phyloP scores from a whole-genome alignment of 2,797 vertebrate genomes.

The Mus spretus region DNA sequence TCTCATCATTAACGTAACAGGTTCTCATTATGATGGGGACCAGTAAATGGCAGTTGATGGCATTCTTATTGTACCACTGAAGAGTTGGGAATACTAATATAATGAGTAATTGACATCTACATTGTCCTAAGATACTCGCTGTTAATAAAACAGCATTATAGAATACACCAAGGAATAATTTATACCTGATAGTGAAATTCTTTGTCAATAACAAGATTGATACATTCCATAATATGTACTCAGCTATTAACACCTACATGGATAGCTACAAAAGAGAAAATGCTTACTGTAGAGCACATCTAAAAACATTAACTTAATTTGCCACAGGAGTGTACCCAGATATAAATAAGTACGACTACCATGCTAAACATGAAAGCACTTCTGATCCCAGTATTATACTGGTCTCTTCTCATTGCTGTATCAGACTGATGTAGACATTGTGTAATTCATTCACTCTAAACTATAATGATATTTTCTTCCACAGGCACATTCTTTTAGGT shows the following conservation, averaged over 20 bases:
- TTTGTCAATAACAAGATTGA: constrained; percentile 13
- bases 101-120: constrained; percentile 81
- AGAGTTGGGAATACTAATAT: constrained; percentile 76
- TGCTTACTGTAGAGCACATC: not conserved
- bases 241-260: constrained; percentile 2
- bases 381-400: not conserved
- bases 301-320: not conserved
- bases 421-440: not conserved
- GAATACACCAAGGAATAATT: constrained; percentile 72
- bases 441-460: not conserved
- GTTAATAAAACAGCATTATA: constrained; percentile 73
- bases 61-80: constrained; percentile 74
- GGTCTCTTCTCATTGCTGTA: not conserved
- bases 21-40: constrained; percentile 76
- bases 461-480: not conserved
- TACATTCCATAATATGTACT: not conserved
- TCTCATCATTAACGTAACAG: constrained; percentile 77
- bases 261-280: constrained; percentile 10
- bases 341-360: not conserved
- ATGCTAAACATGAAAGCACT: not conserved
- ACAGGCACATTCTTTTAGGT: not conserved
- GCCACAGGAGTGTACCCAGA: not conserved
- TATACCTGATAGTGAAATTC: constrained; percentile 70
- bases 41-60: constrained; percentile 79
- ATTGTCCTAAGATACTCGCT: constrained; percentile 32